phyloP scores from a whole-genome alignment of 2,113 vertebrate species.

The Papio anubis region DNA sequence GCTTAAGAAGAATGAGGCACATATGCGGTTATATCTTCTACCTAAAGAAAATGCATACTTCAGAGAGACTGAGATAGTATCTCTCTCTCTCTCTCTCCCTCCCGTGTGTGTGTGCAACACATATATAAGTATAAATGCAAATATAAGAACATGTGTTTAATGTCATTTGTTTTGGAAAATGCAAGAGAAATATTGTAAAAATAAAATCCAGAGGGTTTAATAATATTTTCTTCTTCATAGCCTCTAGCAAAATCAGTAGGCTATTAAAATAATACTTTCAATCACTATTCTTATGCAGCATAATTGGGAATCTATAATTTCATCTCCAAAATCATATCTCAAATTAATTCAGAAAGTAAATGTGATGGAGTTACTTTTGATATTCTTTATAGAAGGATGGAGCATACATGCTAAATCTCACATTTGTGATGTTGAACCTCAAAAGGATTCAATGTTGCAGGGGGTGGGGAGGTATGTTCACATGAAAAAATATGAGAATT shows the following conservation, averaged over 20 bases:
- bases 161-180: background rate
- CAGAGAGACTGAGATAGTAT: background rate
- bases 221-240: background rate
- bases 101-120: background rate
- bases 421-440: background rate
- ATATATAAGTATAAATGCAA: background rate
- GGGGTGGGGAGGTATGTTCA: no score
- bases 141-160: background rate
- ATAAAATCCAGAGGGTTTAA: background rate
- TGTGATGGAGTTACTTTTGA: background rate
- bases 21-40: background rate
- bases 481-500: background rate
- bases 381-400: background rate
- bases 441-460: background rate
- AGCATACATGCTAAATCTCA: background rate
- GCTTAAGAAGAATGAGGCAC: background rate
- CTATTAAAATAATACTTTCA: background rate
- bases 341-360: background rate
- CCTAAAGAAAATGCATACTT: background rate
- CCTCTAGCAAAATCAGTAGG: background rate
- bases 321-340: background rate
- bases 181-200: background rate
- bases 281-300: background rate
- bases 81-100: background rate
- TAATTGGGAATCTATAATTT: background rate